Evolutionary conservation across 2,797 vertebrate genomes (phyloP), one percentile per base, ranked within the genome.

Genomic region (Fistularia commersonii): DNA sequence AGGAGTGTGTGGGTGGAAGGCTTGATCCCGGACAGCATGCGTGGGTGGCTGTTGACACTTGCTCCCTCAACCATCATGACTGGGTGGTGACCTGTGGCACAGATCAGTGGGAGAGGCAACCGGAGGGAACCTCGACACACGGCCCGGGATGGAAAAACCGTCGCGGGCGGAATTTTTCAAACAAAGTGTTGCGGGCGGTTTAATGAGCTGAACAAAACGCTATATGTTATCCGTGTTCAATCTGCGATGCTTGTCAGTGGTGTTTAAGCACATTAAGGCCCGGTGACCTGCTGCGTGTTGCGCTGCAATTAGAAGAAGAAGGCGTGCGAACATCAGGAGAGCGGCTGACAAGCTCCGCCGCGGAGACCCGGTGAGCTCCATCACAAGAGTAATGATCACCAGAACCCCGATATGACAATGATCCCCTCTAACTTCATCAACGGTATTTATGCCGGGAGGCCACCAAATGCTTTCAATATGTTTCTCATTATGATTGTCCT

Each of bases 381-480:
- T 58, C 51, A 48, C 48, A 84, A 87, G 86, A 87, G 62, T 84
- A 69, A 87, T 86, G 87, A 86, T 72, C 69, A 57, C 42, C 54
- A 59, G 45, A 74, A 53, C 67, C 62, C 60, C 74, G 43, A 58
- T 43, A 64, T 80, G 84, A 87, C 85, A 84, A 88, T 88, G 84
- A 89, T 88, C 75, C 64, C 45, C 64, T 54, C 57, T 90, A 86
- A 89, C 86, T 80, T 85, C 80, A 86, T 90, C 84, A 85, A 72
- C 53, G 45, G 80, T 67, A 73, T 87, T 87, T 72, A 80, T 57
- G 54, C 80, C 61, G 71, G 57, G 69, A 79, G 77, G 63, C 66
- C 67, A 76, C 76, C 78, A 76, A 86, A 80, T 79, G 79, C 59
- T 80, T 80, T 62, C 77, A 82, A 67, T 83, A 77, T 74, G 81